Percentiles rank a stretch among this genome's conserved stretches.
phyloP scores from a whole-genome alignment of 2,797 vertebrate species.

The Anguilla marmorata region DNA sequence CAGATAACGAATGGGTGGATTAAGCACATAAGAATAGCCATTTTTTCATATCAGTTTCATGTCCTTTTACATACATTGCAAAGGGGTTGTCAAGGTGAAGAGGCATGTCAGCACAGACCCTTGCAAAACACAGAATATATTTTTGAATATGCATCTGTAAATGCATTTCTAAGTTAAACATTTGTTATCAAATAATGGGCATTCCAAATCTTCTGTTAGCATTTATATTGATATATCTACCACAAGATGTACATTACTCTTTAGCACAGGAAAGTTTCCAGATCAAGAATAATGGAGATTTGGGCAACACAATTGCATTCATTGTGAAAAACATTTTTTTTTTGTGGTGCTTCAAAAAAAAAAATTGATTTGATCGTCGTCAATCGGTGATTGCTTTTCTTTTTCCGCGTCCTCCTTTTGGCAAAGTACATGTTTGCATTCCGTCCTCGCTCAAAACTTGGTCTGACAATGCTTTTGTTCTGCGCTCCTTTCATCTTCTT shows the following conservation, averaged over 20 bases:
- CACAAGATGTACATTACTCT: background rate
- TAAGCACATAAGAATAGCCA: background rate
- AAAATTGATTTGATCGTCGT: background rate
- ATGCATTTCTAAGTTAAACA: background rate
- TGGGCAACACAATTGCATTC: background rate
- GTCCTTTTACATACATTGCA: background rate
- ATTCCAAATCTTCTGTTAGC: background rate
- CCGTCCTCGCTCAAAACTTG: conserved; percentile 51
- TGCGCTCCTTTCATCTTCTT: conserved; percentile 49
- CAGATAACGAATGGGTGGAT: background rate
- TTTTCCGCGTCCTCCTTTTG: conserved; percentile 35
- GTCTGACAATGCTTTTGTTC: conserved; percentile 56
- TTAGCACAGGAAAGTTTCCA: background rate
- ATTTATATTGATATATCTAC: background rate
- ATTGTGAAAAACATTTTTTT: background rate
- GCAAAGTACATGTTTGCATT: conserved; percentile 57
- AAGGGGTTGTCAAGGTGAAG: background rate
- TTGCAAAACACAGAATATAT: background rate
- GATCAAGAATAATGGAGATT: background rate
- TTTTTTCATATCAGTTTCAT: background rate
- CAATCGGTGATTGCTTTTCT: background rate
- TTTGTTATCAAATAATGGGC: background rate
- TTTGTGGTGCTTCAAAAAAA: background rate
- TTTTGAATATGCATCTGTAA: background rate
- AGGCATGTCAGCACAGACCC: background rate